Conservation (phyloP, 1,140 invertebrate species). For the Ips typographus region DNA sequence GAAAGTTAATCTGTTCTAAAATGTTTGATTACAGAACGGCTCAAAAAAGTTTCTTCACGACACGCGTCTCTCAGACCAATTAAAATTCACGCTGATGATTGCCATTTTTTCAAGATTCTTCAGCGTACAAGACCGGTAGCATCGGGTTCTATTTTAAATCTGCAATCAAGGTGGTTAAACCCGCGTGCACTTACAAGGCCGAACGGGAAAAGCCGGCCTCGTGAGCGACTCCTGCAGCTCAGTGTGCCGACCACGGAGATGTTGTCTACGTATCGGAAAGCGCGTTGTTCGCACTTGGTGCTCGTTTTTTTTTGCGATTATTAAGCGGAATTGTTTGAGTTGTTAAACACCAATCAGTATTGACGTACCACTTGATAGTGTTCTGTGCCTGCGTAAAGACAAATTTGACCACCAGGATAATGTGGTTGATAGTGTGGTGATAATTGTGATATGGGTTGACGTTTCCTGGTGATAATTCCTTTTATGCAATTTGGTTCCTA, state of each 20-base stretch:
- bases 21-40: no score
- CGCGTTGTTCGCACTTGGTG: conserved; percentile 13
- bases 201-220: conserved; percentile 3
- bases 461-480: no score
- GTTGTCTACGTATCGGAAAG: conserved; percentile 5
- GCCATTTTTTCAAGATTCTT: not conserved
- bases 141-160: conserved; percentile 23
- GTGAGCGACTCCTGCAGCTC: conserved; percentile 14
- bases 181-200: conserved; percentile 28
- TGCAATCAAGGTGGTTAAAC: conserved; percentile 29
- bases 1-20: no score
- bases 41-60: no score
- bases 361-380: not conserved
- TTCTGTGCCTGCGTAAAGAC: not conserved
- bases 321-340: not conserved
- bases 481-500: no score
- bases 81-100: not conserved
- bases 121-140: not conserved
- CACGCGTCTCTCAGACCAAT: no score
- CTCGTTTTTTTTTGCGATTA: conserved; percentile 10
- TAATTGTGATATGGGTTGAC: no score
- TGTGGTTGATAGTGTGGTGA: no score
- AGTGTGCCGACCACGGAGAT: conserved; percentile 10
- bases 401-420: not conserved
- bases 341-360: conserved; percentile 1